These are phyloP conservation scores for Entomyzon cyanotis DNA, from an alignment of 2,113 vertebrate species.

Conservation along the genomic window DNA sequence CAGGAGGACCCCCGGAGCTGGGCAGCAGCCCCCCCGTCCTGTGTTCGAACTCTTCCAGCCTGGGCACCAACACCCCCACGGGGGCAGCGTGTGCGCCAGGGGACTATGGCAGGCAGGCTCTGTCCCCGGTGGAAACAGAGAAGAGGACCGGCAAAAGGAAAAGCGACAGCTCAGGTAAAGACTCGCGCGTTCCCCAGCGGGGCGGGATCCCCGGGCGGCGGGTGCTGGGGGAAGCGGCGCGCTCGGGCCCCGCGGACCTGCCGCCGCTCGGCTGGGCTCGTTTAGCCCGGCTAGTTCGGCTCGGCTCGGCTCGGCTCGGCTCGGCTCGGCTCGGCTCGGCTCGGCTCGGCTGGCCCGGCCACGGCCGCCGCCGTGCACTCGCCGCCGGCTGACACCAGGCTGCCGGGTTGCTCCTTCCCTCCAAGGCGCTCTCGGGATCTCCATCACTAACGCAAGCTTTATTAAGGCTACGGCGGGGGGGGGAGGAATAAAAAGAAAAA, in stretches of 20 bases:
- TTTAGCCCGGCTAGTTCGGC: background rate
- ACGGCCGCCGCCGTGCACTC: background rate
- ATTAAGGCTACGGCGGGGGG: background rate
- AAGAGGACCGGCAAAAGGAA: constrained; percentile 92
- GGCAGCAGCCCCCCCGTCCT: constrained; percentile 86
- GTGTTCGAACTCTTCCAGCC: constrained; percentile 87
- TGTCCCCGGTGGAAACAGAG: constrained; percentile 92
- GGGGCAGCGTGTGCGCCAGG: constrained; percentile 88
- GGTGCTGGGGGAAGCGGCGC: background rate
- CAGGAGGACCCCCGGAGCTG: constrained; percentile 85
- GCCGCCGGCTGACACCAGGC: background rate
- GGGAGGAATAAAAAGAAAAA: background rate
- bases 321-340: background rate
- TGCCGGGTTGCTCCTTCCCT: background rate
- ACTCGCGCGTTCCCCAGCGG: background rate
- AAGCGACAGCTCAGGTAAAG: constrained; percentile 96
- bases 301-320: background rate
- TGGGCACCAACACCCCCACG: constrained; percentile 85
- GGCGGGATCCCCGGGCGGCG: background rate
- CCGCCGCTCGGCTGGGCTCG: background rate
- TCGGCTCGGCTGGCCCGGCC: background rate
- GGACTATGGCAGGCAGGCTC: constrained; percentile 92
- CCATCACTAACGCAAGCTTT: background rate
- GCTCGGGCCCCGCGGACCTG: background rate
- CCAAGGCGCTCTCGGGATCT: background rate